Base-by-base conservation (phyloP, 1,140 invertebrate genomes). In the Anoplolepis gracilipes region DNA sequence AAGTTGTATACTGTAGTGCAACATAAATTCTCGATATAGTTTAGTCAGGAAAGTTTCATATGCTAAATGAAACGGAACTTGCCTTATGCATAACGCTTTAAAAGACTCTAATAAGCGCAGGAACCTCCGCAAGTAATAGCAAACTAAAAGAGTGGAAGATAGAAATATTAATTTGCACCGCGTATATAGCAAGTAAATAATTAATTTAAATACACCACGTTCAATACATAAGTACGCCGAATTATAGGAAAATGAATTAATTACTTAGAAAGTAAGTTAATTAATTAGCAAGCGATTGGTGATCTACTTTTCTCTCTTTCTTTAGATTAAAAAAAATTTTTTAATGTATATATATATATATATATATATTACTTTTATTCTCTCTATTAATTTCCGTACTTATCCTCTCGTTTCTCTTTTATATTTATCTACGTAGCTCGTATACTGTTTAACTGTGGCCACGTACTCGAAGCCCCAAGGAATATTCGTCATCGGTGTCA, bases 401-500 rank as follows among this genome's bases (percentile, higher is more conserved):
- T 49, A 61, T 13, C 46, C 73, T 61, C 42, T 46, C 42, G 42
- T 46, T 49, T 49, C 16, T 49, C 42, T 64, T 30, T 22, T 13
- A 72, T 25, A n/a, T 33, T 22, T 22, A 46, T n/a, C 36, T 72
- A 39, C 28, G 92, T 89, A 96, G 95, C 92, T 95, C 95, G 96
- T 97, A 87, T 97, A 96, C 90, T 97, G 96, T 89, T 90, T 96
- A 84, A 97, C 96, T 0, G 95, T 96, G 70, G 95, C 95, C n/a
- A 95, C 95, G 19, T 92, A 95, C 84, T 87, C 95, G 2, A 93
- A 93, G 22, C 96, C 96, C n/a, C 94, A 95, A 13, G 95, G 96
- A 84, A 95, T 96, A 36, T 96, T 97, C 86, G 96, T 96, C 8
- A 93, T 97, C 82, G 97, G 97, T 28, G 95, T 96, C 67, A 97